A percentile compares a stretch with the other conserved stretches of the same genome.
Evolutionary conservation across 2,797 vertebrate genomes (phyloP).

Genomic region (Lophius americanus): DNA sequence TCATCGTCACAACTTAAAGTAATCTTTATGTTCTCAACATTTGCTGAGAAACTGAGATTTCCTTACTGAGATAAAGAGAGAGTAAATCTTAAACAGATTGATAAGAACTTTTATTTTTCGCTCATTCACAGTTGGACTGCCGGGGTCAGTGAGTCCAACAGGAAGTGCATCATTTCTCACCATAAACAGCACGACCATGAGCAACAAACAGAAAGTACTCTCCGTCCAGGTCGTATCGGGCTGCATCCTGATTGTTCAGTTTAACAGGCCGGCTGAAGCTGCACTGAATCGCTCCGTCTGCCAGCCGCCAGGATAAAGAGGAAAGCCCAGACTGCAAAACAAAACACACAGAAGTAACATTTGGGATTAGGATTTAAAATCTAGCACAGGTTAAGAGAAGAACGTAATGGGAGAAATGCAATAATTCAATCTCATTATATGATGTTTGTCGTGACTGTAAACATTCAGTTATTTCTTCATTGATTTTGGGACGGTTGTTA

Average conservation of each 20-base stretch:
- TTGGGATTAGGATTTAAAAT: not conserved
- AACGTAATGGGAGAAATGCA: too few species aligned
- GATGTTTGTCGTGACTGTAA: too few species aligned
- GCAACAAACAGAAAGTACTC: conserved; percentile 87
- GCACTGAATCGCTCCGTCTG: conserved; percentile 83
- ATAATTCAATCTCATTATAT: too few species aligned
- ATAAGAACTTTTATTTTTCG: conserved; percentile 1
- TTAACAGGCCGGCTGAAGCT: conserved; percentile 77
- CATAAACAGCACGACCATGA: conserved; percentile 73
- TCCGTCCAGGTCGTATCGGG: conserved; percentile 79
- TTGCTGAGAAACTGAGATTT: not conserved
- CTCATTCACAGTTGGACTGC: not conserved
- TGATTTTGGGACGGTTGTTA: too few species aligned
- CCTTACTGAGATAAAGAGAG: too few species aligned
- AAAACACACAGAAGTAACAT: not conserved
- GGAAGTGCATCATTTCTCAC: conserved; percentile 57
- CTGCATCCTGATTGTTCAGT: conserved; percentile 60
- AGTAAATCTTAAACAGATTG: not conserved
- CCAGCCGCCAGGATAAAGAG: conserved; percentile 80
- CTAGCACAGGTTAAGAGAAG: not conserved
- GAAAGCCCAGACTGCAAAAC: conserved; percentile 63
- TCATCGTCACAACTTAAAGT: too few species aligned
- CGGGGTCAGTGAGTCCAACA: not conserved
- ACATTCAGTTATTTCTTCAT: too few species aligned
- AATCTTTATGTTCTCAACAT: not conserved